Base-by-base conservation (phyloP, 64 coral and sea anemone species). In the Pocillopora damicornis region DNA sequence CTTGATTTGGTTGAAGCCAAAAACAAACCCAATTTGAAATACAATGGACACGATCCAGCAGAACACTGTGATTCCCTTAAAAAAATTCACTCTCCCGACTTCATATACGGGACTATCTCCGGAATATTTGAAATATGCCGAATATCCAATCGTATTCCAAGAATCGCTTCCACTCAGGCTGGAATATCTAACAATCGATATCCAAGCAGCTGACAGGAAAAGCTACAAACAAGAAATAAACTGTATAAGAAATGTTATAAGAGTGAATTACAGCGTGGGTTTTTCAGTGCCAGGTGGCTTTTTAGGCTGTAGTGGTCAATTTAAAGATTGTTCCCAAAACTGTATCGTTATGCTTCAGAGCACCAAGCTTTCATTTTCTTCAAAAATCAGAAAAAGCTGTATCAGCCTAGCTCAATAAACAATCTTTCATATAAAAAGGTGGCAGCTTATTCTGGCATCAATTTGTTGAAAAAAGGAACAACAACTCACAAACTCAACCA, bases 51-150 rank as follows among this genome's bases (percentile, higher is more conserved):
- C 38, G 34, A 76, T 13, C 75, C 75, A 76, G 75, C 75, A 76
- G 38, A 76, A 76, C 75, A 76, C 75, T 76, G 75, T 38, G 75
- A 76, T 76, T 76, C 75, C 75, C 75, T 76, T 76, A 36, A 76
- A 76, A 15, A 76, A 76, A 36, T 17, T 76, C 9, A 13, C 75
- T 76, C 36, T 76, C 13, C 37, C 75, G 16, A 30, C 0, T 30
- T 30, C 30, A 30, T 30, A 30, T 30, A 30, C 30, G 30, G 30
- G 30, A 30, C 30, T 30, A 30, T 30, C 30, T 30, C 30, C 30
- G 30, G 30, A 30, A 30, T 30, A 30, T 30, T 30, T 30, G 30
- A 30, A 30, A 30, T 30, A 30, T 30, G 30, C 30, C 30, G 30
- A 30, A 30, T 30, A 30, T 30, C 30, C 30, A 30, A 30, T 30